Percentiles rank a stretch among this genome's conserved stretches.
These are phyloP conservation scores for Myotis lucifugus DNA, from an alignment of 2,113 vertebrate genomes.

Conservation along the genomic window DNA sequence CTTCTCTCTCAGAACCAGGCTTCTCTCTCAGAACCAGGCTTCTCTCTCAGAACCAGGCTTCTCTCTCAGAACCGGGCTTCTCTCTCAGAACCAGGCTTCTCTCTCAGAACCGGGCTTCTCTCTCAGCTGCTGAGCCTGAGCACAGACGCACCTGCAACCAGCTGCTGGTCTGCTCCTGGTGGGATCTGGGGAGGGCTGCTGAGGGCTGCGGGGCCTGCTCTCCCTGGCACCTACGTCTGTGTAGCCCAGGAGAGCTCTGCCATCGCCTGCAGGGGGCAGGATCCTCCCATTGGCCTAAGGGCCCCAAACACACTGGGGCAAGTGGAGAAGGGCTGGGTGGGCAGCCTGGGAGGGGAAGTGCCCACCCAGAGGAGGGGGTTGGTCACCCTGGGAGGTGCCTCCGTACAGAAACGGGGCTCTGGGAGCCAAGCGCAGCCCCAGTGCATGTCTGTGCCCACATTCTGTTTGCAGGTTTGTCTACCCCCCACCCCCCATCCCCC, in stretches of 20 bases:
- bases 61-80: no score
- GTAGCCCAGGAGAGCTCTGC: background rate
- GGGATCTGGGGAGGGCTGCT: background rate
- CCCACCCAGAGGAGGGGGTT: accelerated
- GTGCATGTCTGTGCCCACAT: background rate
- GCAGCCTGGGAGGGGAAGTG: background rate
- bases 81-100: no score
- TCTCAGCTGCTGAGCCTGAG: background rate
- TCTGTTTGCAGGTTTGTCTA: background rate
- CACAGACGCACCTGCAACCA: background rate
- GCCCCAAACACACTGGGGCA: background rate
- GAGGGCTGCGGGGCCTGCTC: background rate
- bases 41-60: background rate
- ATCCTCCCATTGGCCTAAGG: background rate
- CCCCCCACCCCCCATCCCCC: background rate
- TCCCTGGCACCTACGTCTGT: background rate
- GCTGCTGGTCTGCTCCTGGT: background rate
- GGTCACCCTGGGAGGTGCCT: background rate
- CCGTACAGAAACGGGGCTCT: accelerated
- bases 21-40: background rate
- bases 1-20: no score
- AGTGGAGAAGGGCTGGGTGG: background rate
- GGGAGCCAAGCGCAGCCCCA: background rate
- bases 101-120: background rate
- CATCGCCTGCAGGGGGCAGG: no score